Percentiles rank a stretch among this genome's conserved stretches.
Conservation (phyloP, 2,797 vertebrate genomes). For the Aplochiton taeniatus region DNA sequence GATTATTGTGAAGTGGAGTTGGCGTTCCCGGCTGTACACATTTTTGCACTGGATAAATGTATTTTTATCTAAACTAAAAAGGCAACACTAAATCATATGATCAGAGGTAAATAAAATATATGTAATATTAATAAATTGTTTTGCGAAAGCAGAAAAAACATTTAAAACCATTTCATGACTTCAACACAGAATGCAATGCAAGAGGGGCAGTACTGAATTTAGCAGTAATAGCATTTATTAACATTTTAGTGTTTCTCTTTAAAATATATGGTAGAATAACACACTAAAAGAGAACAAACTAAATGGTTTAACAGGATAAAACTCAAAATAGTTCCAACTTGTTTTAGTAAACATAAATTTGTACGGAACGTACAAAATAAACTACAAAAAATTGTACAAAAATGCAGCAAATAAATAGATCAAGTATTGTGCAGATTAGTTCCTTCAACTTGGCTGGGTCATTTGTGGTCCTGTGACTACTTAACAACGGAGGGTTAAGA, state of each 20-base stretch:
- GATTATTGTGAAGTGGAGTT: too few relatives aligned
- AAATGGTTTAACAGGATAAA: slow-evolving; percentile 71
- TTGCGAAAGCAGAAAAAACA: background rate
- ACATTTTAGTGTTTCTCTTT: slow-evolving; percentile 79
- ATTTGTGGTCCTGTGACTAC: slow-evolving; percentile 7
- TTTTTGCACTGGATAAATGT: too few relatives aligned
- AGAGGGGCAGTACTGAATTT: background rate
- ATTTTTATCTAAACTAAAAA: too few relatives aligned
- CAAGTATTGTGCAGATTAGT: slow-evolving; percentile 68
- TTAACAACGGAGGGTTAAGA: too few relatives aligned
- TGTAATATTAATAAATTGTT: too few relatives aligned
- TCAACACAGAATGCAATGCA: background rate
- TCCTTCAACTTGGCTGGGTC: slow-evolving; percentile 33
- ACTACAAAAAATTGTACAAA: slow-evolving; percentile 77
- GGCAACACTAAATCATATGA: too few relatives aligned
- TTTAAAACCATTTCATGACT: background rate
- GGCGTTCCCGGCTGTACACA: too few relatives aligned
- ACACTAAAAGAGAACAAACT: slow-evolving; percentile 76
- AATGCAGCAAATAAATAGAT: slow-evolving; percentile 75
- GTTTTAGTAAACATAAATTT: slow-evolving; percentile 76
- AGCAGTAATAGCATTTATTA: slow-evolving; percentile 19
- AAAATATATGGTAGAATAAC: slow-evolving; percentile 81
- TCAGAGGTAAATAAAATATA: too few relatives aligned
- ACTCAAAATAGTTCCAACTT: slow-evolving; percentile 69
- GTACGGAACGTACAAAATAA: slow-evolving; percentile 76